Base-by-base conservation (phyloP, 2,113 vertebrate genomes). In the Corydoras sp. region DNA sequence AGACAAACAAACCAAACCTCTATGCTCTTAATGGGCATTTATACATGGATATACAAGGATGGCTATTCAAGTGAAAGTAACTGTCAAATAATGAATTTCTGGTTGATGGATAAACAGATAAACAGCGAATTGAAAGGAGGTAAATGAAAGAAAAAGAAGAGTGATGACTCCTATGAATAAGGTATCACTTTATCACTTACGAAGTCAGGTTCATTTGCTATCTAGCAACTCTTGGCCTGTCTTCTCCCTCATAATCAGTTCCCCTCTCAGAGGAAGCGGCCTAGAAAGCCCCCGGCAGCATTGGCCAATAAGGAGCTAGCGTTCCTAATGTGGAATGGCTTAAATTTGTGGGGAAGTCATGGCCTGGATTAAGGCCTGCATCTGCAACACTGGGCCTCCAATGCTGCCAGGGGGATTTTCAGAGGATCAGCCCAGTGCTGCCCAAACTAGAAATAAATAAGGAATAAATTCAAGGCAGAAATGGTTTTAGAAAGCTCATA, bases 271-370 rank as follows among this genome's bases (percentile, higher is more conserved):
- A 76, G 58, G 77, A 59, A 78, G 68, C 62, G 49, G 65, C 24
- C 58, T 55, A 65, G 65, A 74, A 76, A 55, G 74, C 63, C 69
- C 71, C 60, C 62, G 7, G 59, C 51, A 63, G 66, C 9, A 54
- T 50, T 50, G 71, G 69, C 70, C 76, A 82, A 80, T 76, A 61
- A 77, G 69, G 75, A 74, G 29, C 69, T 65, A 64, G 79, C 81
- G 63, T 81, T 64, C 75, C 83, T 81, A 81, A 82, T 81, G 73
- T 82, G 80, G 72, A 81, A 80, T 83, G 73, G 80, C 78, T 80
- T 84, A 80, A 79, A 83, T 79, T 77, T 76, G 68, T 77, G 65
- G 70, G 75, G 69, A 75, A 80, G 82, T 78, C 77, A 79, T 79
- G 81, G 79, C 81, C 77, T 76, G 77, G 80, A 83, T 83, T 83